phyloP scores from a whole-genome alignment of 2,113 vertebrate species.

The Butorides virescens region DNA sequence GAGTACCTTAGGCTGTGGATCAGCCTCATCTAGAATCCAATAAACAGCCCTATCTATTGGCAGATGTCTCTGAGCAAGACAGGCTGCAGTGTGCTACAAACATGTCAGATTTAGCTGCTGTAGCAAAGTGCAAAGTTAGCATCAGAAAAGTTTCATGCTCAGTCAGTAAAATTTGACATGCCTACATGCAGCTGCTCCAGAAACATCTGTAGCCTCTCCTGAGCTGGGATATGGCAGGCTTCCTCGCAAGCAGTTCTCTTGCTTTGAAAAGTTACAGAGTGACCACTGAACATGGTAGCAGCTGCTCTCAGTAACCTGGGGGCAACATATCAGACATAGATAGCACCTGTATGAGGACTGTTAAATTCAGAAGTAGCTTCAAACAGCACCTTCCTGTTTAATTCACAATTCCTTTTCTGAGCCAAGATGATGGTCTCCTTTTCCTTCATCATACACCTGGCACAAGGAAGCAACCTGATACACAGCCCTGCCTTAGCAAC shows the following conservation, averaged over 20 bases:
- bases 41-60: not conserved
- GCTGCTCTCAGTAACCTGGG: not conserved
- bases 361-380: not conserved
- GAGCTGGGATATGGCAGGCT: not conserved
- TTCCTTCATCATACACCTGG: not conserved
- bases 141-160: not conserved
- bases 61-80: not conserved
- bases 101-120: not conserved
- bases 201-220: not conserved
- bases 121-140: not conserved
- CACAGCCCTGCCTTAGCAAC: not conserved
- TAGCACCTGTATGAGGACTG: not conserved
- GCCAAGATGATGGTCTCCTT: not conserved
- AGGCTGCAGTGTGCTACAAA: not conserved
- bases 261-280: not conserved
- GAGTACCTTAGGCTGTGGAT: not conserved
- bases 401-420: not conserved
- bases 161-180: not conserved
- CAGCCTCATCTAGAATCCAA: not conserved
- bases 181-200: not conserved
- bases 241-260: not conserved
- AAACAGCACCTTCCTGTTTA: not conserved
- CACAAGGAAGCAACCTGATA: not conserved
- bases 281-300: not conserved
- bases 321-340: accelerated